Evolutionary conservation across 2,113 vertebrate genomes (phyloP).

Genomic region (Psittacara wagleri): DNA sequence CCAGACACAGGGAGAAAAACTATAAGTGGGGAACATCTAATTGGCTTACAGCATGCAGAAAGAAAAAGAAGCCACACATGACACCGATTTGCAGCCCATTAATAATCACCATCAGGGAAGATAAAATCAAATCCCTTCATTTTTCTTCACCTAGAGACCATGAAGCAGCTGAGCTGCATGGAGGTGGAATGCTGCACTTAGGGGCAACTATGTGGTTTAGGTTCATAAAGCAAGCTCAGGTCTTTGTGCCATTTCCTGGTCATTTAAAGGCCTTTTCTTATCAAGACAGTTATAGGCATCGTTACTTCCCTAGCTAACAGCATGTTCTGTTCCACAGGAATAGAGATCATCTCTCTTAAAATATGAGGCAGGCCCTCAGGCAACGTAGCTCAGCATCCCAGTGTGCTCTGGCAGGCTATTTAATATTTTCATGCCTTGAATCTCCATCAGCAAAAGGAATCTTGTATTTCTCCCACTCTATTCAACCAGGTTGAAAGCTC

Average conservation of each 20-base stretch:
- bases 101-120: conserved; percentile 3
- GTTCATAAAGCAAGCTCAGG: neutral
- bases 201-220: neutral
- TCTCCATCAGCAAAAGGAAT: neutral
- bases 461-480: neutral
- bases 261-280: conserved; percentile 10
- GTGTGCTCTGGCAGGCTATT: conserved; percentile 18
- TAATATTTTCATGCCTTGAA: neutral
- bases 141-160: neutral
- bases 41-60: neutral
- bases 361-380: neutral
- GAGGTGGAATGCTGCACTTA: neutral
- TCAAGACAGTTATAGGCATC: neutral
- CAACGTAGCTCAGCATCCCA: conserved; percentile 6
- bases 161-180: neutral
- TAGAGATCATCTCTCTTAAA: neutral
- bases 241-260: neutral
- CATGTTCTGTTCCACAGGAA: neutral
- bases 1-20: neutral
- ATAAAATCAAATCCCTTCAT: conserved; percentile 4
- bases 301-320: neutral
- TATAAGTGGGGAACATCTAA: neutral
- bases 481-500: neutral
- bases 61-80: neutral
- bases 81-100: conserved; percentile 31